These are phyloP conservation scores for Threskiornis aethiopicus DNA, from an alignment of 2,797 vertebrate genomes.

Conservation along the genomic window DNA sequence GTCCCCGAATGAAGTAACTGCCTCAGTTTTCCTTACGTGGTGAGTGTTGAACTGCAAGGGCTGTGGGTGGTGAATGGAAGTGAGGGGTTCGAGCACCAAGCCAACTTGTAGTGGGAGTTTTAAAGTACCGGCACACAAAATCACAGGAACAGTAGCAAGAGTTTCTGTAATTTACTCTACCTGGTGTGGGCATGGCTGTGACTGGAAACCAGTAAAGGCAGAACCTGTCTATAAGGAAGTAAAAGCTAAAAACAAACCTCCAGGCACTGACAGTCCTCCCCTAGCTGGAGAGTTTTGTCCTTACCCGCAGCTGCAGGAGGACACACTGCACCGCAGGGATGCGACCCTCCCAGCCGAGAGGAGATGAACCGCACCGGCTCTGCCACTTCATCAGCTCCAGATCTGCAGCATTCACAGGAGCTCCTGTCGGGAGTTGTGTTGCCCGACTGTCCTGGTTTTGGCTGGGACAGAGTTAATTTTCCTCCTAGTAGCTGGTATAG, in stretches of 20 bases:
- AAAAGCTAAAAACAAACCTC: neutral
- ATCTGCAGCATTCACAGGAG: neutral
- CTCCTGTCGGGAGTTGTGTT: neutral
- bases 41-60: neutral
- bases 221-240: conserved; percentile 26
- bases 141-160: neutral
- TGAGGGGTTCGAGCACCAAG: neutral
- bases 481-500: too few relatives aligned
- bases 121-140: neutral
- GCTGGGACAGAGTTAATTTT: too few relatives aligned
- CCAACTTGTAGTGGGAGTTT: neutral
- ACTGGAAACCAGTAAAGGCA: neutral
- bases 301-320: neutral
- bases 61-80: neutral
- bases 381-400: neutral
- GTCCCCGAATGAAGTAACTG: neutral
- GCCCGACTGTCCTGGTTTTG: neutral
- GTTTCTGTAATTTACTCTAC: neutral
- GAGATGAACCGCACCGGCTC: neutral
- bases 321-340: too few relatives aligned
- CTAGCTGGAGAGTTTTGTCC: neutral
- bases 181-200: neutral
- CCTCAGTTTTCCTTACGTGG: neutral
- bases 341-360: neutral
- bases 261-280: neutral